Evolutionary conservation across 2,113 vertebrate species (phyloP), one percentile per base, ranked within the genome.

Genomic region (Leptobrachium ailaonicum): DNA sequence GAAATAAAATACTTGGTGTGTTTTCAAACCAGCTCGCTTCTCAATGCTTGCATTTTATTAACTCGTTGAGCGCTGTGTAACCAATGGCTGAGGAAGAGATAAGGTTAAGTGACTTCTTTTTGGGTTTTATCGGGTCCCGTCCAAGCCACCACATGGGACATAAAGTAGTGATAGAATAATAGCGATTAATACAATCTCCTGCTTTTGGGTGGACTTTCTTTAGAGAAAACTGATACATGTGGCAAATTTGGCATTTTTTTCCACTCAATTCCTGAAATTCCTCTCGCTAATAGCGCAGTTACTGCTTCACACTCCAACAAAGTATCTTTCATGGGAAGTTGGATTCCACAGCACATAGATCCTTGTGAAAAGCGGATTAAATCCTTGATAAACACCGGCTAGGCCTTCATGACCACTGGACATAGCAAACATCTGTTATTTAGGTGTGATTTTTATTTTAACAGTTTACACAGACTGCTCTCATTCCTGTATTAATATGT

Each of bases 181-280:
- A 32, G 20, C 20, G 20, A 32, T 32, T 32, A 32, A 32, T 32
- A 32, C 20, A 32, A 32, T 32, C 20, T 32, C 20, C 20, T 32
- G 20, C 20, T 32, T 64, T 79, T 53, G 76, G 64, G 64, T 43
- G 32, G 64, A 79, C 71, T 70, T 78, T 64, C 67, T 41, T 64
- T 79, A 62, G 20, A 71, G 76, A 53, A 71, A 79, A 79, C 68
- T 71, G 68, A 79, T 89, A 85, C 87, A 88, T 88, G 86, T 89
- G 88, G 91, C 75, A 0, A 87, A 67, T 82, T 87, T 86, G 79
- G 82, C 84, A 32, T 88, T 83, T 89, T 85, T 90, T 93, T 88
- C 86, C 88, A 86, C 87, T 90, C 87, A 89, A 92, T 93, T 93
- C 90, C 89, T 93, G 85, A 89, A 89, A 93, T 94, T 92, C 92